Percentiles rank a stretch among this genome's conserved stretches.
Conservation (phyloP, 2,888 invertebrate genomes). For the Pandemis cinnamomeana region DNA sequence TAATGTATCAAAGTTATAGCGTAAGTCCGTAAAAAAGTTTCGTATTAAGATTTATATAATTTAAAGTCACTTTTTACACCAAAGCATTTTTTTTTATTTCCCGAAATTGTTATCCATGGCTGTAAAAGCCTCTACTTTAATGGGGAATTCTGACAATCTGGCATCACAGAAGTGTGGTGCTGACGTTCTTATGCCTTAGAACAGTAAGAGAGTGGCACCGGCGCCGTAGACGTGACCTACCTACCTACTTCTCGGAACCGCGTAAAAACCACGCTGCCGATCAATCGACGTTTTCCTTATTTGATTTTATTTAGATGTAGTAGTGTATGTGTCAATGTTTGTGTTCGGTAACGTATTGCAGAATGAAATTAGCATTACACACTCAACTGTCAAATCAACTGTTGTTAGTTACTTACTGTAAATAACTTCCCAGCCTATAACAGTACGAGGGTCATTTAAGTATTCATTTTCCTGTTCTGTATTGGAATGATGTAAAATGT, state of each 20-base stretch:
- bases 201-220: conserved; percentile 45
- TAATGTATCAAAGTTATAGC: too few species aligned
- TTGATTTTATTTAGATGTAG: conserved; percentile 46
- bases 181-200: neutral
- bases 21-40: too few species aligned
- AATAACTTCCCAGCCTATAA: neutral
- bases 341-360: conserved; percentile 39
- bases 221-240: conserved; percentile 47
- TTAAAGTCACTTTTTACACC: too few species aligned
- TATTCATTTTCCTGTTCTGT: neutral
- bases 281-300: conserved; percentile 60
- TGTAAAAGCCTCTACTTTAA: too few species aligned
- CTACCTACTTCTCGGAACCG: conserved; percentile 61
- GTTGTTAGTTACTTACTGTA: neutral
- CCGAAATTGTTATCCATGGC: too few species aligned
- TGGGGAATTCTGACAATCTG: neutral
- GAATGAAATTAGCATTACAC: conserved; percentile 1
- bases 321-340: conserved; percentile 32
- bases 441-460: neutral
- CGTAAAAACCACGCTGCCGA: conserved; percentile 51
- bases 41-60: too few species aligned
- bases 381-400: neutral
- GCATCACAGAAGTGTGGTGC: neutral
- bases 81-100: too few species aligned
- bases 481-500: neutral